Evolutionary conservation across 2,113 vertebrate genomes (phyloP).

Genomic region (Elaphurus davidianus): DNA sequence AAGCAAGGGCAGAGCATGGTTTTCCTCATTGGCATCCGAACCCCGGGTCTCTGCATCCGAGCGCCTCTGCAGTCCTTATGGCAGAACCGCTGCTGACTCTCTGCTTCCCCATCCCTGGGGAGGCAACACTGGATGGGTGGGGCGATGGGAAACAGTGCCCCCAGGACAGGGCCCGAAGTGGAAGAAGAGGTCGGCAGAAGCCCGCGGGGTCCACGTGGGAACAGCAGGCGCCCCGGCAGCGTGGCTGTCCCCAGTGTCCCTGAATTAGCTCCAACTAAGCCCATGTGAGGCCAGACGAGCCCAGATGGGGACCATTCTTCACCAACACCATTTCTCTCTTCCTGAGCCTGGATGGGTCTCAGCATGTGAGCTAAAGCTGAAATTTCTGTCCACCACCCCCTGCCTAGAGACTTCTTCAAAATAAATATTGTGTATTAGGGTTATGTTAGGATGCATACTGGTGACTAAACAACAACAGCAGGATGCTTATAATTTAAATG

Average conservation of each 20-base stretch:
- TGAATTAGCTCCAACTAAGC: background rate
- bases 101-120: accelerated
- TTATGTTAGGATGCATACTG: background rate
- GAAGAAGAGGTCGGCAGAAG: background rate
- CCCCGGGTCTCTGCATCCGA: background rate
- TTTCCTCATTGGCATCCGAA: background rate
- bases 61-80: background rate
- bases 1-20: background rate
- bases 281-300: background rate
- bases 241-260: background rate
- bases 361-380: background rate
- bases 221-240: background rate
- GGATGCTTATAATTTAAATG: background rate
- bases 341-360: background rate
- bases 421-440: background rate
- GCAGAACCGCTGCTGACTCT: background rate
- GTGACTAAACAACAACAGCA: background rate
- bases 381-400: background rate
- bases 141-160: background rate
- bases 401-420: background rate
- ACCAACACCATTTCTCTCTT: background rate
- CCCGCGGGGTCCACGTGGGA: accelerated
- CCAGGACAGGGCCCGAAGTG: background rate
- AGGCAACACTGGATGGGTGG: background rate
- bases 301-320: background rate